Evolutionary conservation across 2,888 invertebrate species (phyloP), one percentile per base, ranked within the genome.

Genomic region (Drosophila neoperkinsi): DNA sequence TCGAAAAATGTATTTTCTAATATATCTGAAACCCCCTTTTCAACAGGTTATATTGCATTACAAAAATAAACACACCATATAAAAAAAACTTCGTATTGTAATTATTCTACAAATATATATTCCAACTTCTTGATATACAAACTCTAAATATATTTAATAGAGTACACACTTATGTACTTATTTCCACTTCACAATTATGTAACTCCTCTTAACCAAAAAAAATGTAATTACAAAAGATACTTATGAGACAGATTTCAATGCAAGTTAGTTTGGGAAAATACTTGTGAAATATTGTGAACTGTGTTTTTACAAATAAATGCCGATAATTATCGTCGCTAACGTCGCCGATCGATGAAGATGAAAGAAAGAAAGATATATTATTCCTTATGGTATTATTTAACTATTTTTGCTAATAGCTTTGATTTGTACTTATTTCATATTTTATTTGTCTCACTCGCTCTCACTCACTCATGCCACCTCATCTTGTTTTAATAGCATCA

Each of bases 181-280:
- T 62, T 80, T 88, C 59, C 61, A 72, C 83, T 85, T 85, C 81
- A 57, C 62, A 72, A 72, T 71, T 64, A 78, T 68, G 51, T 67
- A 72, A 77, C 57, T 85, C 60, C 53, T 74, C 64, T 66, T 70
- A 85, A 56, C 71, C 72, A n/a, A 33, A 79, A 46, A 38, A 86
- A 72, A 69, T 66, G 56, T 76, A 74, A 90, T 91, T 91, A 91
- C 92, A 91, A 92, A 92, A 91, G 91, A 91, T 91, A 91, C 91
- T 91, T 91, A 91, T 91, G 92, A 91, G 91, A 91, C 92, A 91
- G 92, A 92, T 91, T 91, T 91, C 91, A 92, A 92, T 91, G 81
- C 91, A 91, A 91, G 92, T 88, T 84, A 82, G 85, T 83, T 92
- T 91, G 92, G 91, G 91, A 92, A 91, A 90, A 88, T 88, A 92